Evolutionary conservation across 2,113 vertebrate genomes (phyloP), one percentile per base, ranked within the genome.

Genomic region (Anseranas semipalmata): DNA sequence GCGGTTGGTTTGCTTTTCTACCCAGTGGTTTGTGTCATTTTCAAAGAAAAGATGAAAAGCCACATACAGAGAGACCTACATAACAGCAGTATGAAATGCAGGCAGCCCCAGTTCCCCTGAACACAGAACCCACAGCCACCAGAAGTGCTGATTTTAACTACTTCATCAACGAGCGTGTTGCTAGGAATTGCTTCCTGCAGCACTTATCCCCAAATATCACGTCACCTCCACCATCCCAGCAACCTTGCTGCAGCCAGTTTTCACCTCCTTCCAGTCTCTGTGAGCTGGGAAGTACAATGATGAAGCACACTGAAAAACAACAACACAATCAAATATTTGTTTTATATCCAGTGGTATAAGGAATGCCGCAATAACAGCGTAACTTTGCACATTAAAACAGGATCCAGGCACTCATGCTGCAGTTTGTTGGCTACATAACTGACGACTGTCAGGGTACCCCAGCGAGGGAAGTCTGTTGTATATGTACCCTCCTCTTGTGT

Each of bases 401-500:
- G 19, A 46, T 41, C 50, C 27, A 39, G 43, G 72, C 1, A 3
- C 13, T 48, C 10, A 0, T 46, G 63, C n/a, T 77, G 60, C 39
- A 86, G 45, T 30, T 74, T 55, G 9, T 8, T 28, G 16, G 63
- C n/a, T 63, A 48, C 12, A 1, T 17, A 56, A 91, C 45, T 58
- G 73, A 39, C 11, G 41, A 59, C 5, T 39, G 17, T 12, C 52
- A 58, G 20, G 32, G 7, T 10, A 71, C 6, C 3, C 2, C 5
- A 10, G 11, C 58, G 45, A 24, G 8, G 12, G 28, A 83, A 24
- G 27, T 66, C 37, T 6, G 10, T 53, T 35, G 24, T 17, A 9
- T 17, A 46, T 0, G 0, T 3, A 46, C 7, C 15, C n/a, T 76
- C 33, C 41, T 76, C 30, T 28, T 27, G 2, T 1, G 10, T 8